Evolutionary conservation across 2,113 vertebrate genomes (phyloP).

Genomic region (Caracal caracal): DNA sequence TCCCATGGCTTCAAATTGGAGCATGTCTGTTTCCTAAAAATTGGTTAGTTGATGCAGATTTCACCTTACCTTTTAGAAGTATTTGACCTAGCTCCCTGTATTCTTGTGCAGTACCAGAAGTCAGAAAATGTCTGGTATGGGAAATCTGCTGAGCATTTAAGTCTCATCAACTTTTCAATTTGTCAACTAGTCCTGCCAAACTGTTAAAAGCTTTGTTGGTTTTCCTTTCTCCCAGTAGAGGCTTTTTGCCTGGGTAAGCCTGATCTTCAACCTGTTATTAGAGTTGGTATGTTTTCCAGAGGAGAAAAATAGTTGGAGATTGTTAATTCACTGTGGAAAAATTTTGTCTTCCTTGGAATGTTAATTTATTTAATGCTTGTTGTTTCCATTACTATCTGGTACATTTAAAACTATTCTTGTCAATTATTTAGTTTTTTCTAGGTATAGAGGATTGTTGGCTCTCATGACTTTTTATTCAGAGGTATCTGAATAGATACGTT

Average conservation of each 20-base stretch:
- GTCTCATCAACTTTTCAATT: slow-evolving; percentile 55
- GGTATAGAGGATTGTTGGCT: not conserved
- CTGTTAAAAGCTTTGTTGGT: slow-evolving; percentile 28
- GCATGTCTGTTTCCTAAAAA: not conserved
- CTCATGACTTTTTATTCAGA: not conserved
- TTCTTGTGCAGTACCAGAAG: slow-evolving; percentile 12
- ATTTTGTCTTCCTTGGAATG: not conserved
- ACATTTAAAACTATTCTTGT: not conserved
- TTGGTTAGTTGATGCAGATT: not conserved
- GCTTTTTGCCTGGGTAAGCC: slow-evolving; percentile 21
- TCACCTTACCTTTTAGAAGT: slow-evolving; percentile 13
- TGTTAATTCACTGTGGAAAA: not conserved
- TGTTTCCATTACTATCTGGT: not conserved
- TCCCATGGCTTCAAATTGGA: not conserved
- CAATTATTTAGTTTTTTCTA: not conserved
- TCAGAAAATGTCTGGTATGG: slow-evolving; percentile 29
- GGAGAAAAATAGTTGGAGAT: not conserved
- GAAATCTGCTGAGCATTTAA: slow-evolving; percentile 57
- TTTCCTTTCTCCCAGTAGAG: slow-evolving; percentile 53
- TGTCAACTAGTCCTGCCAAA: slow-evolving; percentile 49
- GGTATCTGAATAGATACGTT: not conserved
- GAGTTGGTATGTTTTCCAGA: not conserved
- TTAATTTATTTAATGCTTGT: slow-evolving; percentile 31
- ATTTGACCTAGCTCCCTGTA: slow-evolving; percentile 4
- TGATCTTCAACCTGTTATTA: slow-evolving; percentile 12